A percentile compares a stretch with the other conserved stretches of the same genome.
phyloP scores from a whole-genome alignment of 2,888 invertebrate species.

The Criorhina ranunculi region DNA sequence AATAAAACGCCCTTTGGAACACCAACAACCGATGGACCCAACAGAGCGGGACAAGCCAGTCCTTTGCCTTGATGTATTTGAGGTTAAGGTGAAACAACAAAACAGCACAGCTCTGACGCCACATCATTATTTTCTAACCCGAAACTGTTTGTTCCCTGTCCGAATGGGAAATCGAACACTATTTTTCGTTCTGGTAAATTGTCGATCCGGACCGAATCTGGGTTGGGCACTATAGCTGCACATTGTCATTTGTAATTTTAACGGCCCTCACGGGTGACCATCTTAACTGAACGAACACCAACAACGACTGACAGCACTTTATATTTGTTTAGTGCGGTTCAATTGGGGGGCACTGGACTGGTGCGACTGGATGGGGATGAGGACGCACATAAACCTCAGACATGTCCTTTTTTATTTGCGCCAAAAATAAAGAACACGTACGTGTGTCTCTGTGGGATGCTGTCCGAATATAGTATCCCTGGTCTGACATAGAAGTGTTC shows the following conservation, averaged over 20 bases:
- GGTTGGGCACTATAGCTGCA: constrained; percentile 34
- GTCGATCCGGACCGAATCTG: constrained; percentile 13
- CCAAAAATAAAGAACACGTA: constrained; percentile 56
- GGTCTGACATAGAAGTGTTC: constrained; percentile 15
- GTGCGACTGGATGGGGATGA: not conserved
- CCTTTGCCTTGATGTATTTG: constrained; percentile 67
- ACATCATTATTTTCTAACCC: constrained; percentile 74
- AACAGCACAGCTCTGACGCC: constrained; percentile 57
- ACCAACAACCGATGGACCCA: constrained; percentile 6
- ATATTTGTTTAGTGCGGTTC: constrained; percentile 57
- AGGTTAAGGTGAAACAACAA: constrained; percentile 76
- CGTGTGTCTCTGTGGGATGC: constrained; percentile 35
- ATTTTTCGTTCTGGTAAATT: constrained; percentile 65
- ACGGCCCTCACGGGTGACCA: constrained; percentile 72
- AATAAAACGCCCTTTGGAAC: constrained; percentile 62
- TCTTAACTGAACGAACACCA: constrained; percentile 59
- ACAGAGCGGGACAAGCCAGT: not conserved
- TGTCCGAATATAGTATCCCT: not conserved
- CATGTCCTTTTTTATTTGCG: constrained; percentile 59
- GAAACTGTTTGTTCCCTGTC: constrained; percentile 73
- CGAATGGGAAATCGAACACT: constrained; percentile 72
- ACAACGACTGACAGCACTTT: constrained; percentile 69
- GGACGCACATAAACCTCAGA: constrained; percentile 50
- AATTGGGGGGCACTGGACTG: not conserved
- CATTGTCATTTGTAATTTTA: constrained; percentile 76